Conservation (phyloP, 1,140 invertebrate genomes). For the Cydia splendana region DNA sequence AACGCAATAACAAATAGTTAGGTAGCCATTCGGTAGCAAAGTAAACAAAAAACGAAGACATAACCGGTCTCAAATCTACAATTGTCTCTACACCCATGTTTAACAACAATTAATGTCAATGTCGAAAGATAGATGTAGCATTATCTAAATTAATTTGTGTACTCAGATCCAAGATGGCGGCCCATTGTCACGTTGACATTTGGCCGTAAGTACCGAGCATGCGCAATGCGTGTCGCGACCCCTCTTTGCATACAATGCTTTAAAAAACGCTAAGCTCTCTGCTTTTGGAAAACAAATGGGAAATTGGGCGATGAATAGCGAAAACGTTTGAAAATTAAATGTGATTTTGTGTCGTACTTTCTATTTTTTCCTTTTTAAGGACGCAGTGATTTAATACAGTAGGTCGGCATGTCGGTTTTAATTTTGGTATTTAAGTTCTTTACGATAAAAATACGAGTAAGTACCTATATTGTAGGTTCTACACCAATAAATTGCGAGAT, state of each 20-base stretch:
- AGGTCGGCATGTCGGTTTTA: too few relatives aligned
- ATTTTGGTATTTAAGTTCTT: too few relatives aligned
- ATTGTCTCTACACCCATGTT: constrained; percentile 2
- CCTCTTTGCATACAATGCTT: constrained; percentile 68
- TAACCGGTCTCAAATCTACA: background rate
- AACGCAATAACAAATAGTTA: too few relatives aligned
- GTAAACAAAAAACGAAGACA: background rate
- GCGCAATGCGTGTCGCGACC: constrained; percentile 71
- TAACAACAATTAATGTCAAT: constrained; percentile 24
- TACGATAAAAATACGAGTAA: too few relatives aligned
- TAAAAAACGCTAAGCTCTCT: constrained; percentile 43
- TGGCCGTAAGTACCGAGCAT: constrained; percentile 66
- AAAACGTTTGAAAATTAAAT: background rate
- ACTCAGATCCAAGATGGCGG: constrained; percentile 10
- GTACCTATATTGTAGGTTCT: too few relatives aligned
- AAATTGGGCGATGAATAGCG: background rate
- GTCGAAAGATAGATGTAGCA: background rate
- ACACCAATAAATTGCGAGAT: too few relatives aligned
- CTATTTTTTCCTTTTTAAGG: background rate
- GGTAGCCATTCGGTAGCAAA: too few relatives aligned
- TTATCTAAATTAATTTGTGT: constrained; percentile 32
- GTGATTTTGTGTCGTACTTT: background rate
- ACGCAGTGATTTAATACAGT: too few relatives aligned
- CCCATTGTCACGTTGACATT: constrained; percentile 66
- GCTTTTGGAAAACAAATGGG: constrained; percentile 23